Conservation (phyloP, 2,113 vertebrate species). For the Xiphophorus couchianus region DNA sequence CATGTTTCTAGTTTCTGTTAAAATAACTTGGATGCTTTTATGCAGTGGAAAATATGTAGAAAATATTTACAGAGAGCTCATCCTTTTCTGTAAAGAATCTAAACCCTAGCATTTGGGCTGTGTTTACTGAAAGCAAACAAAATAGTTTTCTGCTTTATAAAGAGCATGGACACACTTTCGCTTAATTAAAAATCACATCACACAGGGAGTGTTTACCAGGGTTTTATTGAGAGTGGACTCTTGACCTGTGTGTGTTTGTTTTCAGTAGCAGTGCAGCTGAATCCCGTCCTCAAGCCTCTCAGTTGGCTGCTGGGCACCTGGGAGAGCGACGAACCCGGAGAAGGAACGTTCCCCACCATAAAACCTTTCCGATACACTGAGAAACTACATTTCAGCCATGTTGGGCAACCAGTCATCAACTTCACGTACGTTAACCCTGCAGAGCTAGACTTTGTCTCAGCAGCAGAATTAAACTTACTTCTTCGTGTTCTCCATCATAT, state of each 20-base stretch:
- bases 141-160: background rate
- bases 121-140: background rate
- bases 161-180: background rate
- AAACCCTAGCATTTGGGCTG: background rate
- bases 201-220: background rate
- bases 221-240: background rate
- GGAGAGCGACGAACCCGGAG: slow-evolving; percentile 88
- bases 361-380: slow-evolving; percentile 90
- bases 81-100: background rate
- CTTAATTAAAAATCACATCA: background rate
- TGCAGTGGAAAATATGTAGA: background rate
- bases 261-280: slow-evolving; percentile 79
- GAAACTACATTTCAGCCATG: slow-evolving; percentile 86
- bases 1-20: background rate
- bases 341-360: slow-evolving; percentile 86
- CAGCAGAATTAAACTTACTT: background rate
- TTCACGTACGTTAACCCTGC: slow-evolving; percentile 81
- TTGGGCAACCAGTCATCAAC: slow-evolving; percentile 84
- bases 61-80: background rate
- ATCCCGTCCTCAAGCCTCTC: slow-evolving; percentile 82
- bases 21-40: background rate
- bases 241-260: slow-evolving; percentile 9
- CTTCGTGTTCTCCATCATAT: background rate
- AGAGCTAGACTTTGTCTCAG: too few species aligned
- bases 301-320: slow-evolving; percentile 96